A percentile compares a stretch with the other conserved stretches of the same genome.
Evolutionary conservation across 2,888 invertebrate genomes (phyloP).

Genomic region (Leucophora obtusa): DNA sequence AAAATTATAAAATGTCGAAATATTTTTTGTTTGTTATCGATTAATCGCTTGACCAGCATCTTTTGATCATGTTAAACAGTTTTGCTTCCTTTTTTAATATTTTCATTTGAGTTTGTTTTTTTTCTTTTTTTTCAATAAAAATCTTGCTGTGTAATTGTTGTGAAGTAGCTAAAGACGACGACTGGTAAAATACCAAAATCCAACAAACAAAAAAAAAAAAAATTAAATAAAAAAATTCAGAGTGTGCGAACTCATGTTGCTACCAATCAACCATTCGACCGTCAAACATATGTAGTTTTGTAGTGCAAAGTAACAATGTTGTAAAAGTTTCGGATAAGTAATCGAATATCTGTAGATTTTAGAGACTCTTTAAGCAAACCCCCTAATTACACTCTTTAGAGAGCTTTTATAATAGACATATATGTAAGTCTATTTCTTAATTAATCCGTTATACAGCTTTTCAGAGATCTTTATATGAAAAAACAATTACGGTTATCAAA

Average conservation of each 20-base stretch:
- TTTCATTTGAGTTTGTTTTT: constrained; percentile 3
- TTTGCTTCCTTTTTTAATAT: constrained; percentile 8
- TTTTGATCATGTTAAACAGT: constrained; percentile 23
- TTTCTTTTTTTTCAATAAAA: constrained; percentile 40
- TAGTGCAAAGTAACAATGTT: constrained; percentile 27
- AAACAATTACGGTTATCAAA: no score
- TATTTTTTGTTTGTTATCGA: constrained; percentile 59
- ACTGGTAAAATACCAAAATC: constrained; percentile 23
- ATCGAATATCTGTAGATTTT: background rate
- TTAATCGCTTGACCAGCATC: constrained; percentile 62
- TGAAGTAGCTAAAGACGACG: constrained; percentile 53
- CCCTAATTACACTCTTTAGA: no score
- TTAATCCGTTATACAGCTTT: no score
- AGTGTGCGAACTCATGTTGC: constrained; percentile 64
- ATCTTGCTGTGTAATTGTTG: constrained; percentile 60
- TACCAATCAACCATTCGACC: constrained; percentile 57
- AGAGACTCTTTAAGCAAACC: no score
- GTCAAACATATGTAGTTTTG: constrained; percentile 20
- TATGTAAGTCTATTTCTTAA: no score
- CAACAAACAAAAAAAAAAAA: constrained; percentile 14
- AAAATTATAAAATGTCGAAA: constrained; percentile 47
- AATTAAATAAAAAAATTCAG: constrained; percentile 13
- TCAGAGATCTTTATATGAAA: no score
- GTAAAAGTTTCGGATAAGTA: constrained; percentile 30
- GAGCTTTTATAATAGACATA: no score